Conservation (phyloP, 2,888 invertebrate species). For the Cabera pusaria region DNA sequence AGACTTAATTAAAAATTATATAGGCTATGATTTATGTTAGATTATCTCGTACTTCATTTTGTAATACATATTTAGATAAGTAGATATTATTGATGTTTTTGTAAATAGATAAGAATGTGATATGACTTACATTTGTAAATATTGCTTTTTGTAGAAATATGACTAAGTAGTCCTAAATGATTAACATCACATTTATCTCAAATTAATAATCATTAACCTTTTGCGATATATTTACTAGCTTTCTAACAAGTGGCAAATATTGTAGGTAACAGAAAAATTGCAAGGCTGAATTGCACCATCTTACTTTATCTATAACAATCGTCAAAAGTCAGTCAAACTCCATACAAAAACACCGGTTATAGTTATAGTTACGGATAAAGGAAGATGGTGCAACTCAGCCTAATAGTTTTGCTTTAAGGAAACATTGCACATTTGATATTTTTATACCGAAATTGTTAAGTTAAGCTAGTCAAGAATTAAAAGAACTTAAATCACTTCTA, state of each 20-base stretch:
- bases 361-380: too few species aligned
- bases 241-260: slow-evolving; percentile 20
- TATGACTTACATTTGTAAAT: slow-evolving; percentile 39
- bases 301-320: too few species aligned
- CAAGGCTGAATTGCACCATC: too few species aligned
- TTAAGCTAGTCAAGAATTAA: slow-evolving; percentile 73
- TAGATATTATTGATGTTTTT: slow-evolving; percentile 16
- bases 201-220: slow-evolving; percentile 23
- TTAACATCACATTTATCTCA: slow-evolving; percentile 48
- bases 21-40: slow-evolving; percentile 33
- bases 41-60: slow-evolving; percentile 59
- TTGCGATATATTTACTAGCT: slow-evolving; percentile 31
- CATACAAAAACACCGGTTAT: too few species aligned
- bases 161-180: slow-evolving; percentile 36
- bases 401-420: too few species aligned
- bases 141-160: slow-evolving; percentile 22
- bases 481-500: slow-evolving; percentile 28
- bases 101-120: slow-evolving; percentile 35
- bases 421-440: slow-evolving; percentile 58
- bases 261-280: slow-evolving; percentile 7
- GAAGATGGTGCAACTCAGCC: too few species aligned
- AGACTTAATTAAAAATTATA: slow-evolving; percentile 10
- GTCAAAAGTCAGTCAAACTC: too few species aligned
- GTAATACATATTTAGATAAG: slow-evolving; percentile 28
- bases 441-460: slow-evolving; percentile 64